Evolutionary conservation across 2,888 invertebrate genomes (phyloP).

Genomic region (Entomobrya multifasciata): DNA sequence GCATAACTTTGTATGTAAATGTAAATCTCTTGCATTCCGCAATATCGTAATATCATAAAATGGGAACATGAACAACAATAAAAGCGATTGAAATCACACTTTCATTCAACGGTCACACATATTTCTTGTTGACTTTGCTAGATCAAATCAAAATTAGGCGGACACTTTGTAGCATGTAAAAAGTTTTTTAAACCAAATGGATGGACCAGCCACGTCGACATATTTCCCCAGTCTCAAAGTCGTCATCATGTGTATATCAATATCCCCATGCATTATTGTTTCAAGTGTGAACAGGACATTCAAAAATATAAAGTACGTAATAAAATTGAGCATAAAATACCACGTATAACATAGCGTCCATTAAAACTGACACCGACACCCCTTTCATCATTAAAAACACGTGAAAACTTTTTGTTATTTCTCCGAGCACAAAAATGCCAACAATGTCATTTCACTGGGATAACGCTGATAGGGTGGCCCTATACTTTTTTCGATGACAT

Average conservation of each 20-base stretch:
- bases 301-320: constrained; percentile 27
- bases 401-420: constrained; percentile 24
- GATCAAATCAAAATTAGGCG: constrained; percentile 45
- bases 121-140: not conserved
- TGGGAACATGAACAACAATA: not conserved
- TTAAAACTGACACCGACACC: not conserved
- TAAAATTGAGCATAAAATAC: constrained; percentile 56
- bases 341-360: too few species aligned
- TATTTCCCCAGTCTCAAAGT: not conserved
- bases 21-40: constrained; percentile 24
- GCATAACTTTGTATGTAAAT: not conserved
- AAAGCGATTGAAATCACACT: constrained; percentile 49
- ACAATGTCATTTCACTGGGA: constrained; percentile 13
- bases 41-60: constrained; percentile 39
- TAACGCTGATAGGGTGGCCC: constrained; percentile 57
- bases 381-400: not conserved
- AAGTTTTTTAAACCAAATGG: not conserved
- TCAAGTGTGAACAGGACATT: constrained; percentile 43
- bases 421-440: not conserved
- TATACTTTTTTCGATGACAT: constrained; percentile 31
- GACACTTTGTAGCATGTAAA: constrained; percentile 37
- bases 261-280: constrained; percentile 15
- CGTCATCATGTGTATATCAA: not conserved
- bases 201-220: constrained; percentile 50
- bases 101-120: constrained; percentile 31